Percentiles rank a stretch among this genome's conserved stretches.
phyloP scores from a whole-genome alignment of 2,113 vertebrate genomes.

The Indicator indicator region DNA sequence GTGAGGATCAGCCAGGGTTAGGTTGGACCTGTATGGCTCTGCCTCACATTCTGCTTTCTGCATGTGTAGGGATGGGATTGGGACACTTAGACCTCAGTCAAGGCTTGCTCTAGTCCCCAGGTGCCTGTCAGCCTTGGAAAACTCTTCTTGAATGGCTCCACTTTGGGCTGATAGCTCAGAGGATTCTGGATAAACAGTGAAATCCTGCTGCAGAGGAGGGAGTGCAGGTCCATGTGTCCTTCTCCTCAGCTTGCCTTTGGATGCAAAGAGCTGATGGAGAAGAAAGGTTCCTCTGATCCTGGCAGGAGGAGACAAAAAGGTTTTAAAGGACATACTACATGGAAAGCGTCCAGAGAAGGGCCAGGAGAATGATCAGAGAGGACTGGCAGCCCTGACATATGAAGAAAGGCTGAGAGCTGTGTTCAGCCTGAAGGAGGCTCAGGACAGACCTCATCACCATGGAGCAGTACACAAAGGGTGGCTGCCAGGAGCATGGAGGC shows the following conservation, averaged over 20 bases:
- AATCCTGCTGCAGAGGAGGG: neutral
- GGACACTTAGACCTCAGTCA: neutral
- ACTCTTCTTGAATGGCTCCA: neutral
- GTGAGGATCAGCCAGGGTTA: neutral
- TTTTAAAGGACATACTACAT: neutral
- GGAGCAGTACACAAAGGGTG: too few species aligned
- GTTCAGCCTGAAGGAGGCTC: too few species aligned
- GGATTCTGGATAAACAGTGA: neutral
- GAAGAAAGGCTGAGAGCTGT: too few species aligned
- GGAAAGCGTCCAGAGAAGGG: too few species aligned
- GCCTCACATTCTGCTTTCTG: neutral
- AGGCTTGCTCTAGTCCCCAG: neutral
- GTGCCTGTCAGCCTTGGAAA: neutral
- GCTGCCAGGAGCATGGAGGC: too few species aligned
- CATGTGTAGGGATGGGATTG: accelerated
- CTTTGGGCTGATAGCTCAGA: neutral
- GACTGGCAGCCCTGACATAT: too few species aligned
- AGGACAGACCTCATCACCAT: too few species aligned
- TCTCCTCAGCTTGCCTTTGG: accelerated
- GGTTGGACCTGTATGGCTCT: neutral
- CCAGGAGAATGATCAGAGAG: too few species aligned
- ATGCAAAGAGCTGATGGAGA: neutral
- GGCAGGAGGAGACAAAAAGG: neutral
- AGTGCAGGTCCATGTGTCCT: neutral
- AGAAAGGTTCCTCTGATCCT: neutral